Percentiles rank a stretch among this genome's conserved stretches.
Conservation (phyloP, 1,140 invertebrate genomes). For the Drosophila sproati region DNA sequence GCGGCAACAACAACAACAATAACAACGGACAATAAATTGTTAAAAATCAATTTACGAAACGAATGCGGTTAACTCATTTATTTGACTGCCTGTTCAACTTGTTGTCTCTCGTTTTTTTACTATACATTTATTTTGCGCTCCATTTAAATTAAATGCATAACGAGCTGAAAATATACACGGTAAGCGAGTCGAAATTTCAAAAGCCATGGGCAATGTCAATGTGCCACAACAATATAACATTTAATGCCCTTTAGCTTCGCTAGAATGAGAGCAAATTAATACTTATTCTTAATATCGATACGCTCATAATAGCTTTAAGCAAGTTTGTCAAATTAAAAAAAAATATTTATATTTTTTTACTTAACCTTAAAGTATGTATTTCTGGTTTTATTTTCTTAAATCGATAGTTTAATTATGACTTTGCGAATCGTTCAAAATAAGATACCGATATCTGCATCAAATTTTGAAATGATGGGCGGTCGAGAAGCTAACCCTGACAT, state of each 20-base stretch:
- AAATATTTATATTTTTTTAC: no score
- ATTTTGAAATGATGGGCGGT: no score
- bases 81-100: constrained; percentile 25
- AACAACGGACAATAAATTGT: constrained; percentile 65
- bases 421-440: no score
- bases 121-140: constrained; percentile 22
- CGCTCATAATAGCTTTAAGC: no score
- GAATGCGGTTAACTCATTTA: constrained; percentile 57
- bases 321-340: not conserved
- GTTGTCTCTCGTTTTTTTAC: constrained; percentile 19
- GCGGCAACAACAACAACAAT: constrained; percentile 24
- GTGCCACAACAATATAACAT: constrained; percentile 15
- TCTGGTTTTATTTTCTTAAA: no score
- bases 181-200: constrained; percentile 24
- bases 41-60: constrained; percentile 57
- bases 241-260: constrained; percentile 13
- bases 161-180: constrained; percentile 47
- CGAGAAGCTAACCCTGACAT: no score
- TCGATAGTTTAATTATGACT: no score
- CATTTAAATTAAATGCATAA: constrained; percentile 42
- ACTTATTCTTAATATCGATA: not conserved
- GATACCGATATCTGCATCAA: no score
- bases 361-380: no score
- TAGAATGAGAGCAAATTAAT: not conserved
- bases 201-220: constrained; percentile 16